Evolutionary conservation across 2,888 invertebrate species (phyloP), one percentile per base, ranked within the genome.

Genomic region (Athalia circularis): DNA sequence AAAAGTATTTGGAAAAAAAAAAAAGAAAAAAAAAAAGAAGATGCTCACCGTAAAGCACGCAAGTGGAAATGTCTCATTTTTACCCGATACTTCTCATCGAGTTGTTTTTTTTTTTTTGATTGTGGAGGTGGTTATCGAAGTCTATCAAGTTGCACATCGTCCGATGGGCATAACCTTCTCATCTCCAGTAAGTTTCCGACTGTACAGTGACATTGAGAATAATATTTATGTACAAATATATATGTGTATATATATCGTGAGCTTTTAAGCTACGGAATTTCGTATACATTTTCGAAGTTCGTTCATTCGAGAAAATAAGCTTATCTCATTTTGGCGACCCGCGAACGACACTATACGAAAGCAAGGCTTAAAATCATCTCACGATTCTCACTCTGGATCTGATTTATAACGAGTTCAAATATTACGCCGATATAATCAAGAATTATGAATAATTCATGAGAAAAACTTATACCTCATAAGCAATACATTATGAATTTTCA

Each of bases 1-100:
- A 81, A 80, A 68, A 77, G 75, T 29, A 29, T 29, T 2, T 29
- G n/a, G n/a, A n/a, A n/a, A n/a, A n/a, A n/a, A n/a, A n/a, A n/a
- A n/a, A n/a, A n/a, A n/a, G n/a, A n/a, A n/a, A n/a, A n/a, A n/a
- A n/a, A 29, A 29, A 29, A 29, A 29, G 2, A 29, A 62, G 48
- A 62, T 72, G 2, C 8, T 15, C 52, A 9, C 59, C 47, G 47
- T 7, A 47, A 4, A 59, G 29, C 59, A 47, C 43, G 29, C 57
- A 59, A 59, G 57, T 59, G 48, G 43, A 43, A 52, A 5, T 52
- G 59, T 13, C 59, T 47, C 47, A 72, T 72, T 59, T 8, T 45
- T 45, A 45, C 6, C 11, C 7, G 4, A n/a, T n/a, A 57, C 45
- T 47, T 59, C 6, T 54, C 68, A 5, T 68, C 43, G 68, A 68